Percentiles rank a stretch among this genome's conserved stretches.
These are phyloP conservation scores for Margarornis squamiger DNA, from an alignment of 2,797 vertebrate genomes.

Conservation along the genomic window DNA sequence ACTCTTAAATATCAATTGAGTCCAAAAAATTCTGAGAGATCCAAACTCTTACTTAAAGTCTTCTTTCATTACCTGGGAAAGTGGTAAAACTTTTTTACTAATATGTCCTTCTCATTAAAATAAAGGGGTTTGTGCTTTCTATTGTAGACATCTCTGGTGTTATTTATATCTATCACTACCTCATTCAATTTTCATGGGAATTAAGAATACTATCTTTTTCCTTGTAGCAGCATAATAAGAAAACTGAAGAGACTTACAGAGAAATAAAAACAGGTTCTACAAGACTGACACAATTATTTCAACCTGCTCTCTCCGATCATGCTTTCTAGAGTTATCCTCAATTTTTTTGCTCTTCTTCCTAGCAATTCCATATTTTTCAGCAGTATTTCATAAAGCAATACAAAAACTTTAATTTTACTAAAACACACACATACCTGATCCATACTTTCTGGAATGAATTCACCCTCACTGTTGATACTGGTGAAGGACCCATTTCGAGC, in stretches of 20 bases:
- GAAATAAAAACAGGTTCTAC: background rate
- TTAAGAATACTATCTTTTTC: background rate
- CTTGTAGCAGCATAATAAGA: background rate
- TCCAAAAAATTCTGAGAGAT: background rate
- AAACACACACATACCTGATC: slow-evolving; percentile 85
- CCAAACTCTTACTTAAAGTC: background rate
- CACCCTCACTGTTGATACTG: slow-evolving; percentile 98
- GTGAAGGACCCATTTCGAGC: slow-evolving; percentile 97
- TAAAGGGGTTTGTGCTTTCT: background rate
- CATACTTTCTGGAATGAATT: slow-evolving; percentile 99
- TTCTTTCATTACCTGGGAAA: background rate
- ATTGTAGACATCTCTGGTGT: background rate
- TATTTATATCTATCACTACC: background rate
- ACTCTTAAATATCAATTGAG: background rate
- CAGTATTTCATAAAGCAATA: background rate
- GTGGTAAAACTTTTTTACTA: background rate
- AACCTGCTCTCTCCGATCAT: background rate
- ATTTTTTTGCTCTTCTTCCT: background rate
- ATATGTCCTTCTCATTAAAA: background rate
- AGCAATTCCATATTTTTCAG: background rate
- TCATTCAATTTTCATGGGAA: background rate
- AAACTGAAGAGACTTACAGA: background rate
- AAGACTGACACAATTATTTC: background rate
- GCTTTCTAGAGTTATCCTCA: background rate
- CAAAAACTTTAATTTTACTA: background rate